Evolutionary conservation across 2,113 vertebrate species (phyloP).

Genomic region (Sitta europaea): DNA sequence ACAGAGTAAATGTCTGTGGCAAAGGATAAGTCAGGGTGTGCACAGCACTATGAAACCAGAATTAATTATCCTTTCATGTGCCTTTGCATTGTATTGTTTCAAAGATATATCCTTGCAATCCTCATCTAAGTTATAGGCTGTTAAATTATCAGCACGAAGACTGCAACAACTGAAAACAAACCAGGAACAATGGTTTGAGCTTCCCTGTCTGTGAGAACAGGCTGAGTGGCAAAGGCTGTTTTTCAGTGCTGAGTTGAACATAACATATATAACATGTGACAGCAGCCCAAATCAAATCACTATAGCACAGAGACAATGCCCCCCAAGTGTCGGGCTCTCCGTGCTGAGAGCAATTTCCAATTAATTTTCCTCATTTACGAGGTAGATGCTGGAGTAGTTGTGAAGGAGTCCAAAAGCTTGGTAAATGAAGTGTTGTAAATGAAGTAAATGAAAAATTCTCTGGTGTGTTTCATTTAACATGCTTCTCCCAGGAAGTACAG

Average conservation of each 20-base stretch:
- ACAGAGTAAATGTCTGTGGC: not conserved
- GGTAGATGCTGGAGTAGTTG: not conserved
- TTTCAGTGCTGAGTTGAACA: not conserved
- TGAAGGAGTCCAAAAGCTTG: not conserved
- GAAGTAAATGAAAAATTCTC: not conserved
- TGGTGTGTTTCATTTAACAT: not conserved
- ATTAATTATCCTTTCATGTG: not conserved
- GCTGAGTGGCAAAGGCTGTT: conserved; percentile 11
- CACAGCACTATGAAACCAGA: not conserved
- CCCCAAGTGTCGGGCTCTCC: not conserved
- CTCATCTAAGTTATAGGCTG: not conserved
- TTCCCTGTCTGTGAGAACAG: not conserved
- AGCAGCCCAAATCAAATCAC: conserved; percentile 41
- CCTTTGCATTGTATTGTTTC: not conserved
- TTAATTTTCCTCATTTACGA: conserved; percentile 18
- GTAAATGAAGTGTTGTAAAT: no score
- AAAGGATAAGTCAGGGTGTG: not conserved
- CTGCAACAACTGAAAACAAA: conserved; percentile 29
- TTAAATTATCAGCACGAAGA: not conserved
- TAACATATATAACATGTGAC: conserved; percentile 60
- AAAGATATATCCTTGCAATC: not conserved
- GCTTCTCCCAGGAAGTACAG: not conserved
- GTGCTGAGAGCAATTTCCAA: not conserved
- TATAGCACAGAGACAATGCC: not conserved
- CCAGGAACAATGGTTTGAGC: conserved; percentile 16